Evolutionary conservation across 1,140 invertebrate genomes (phyloP).

Genomic region (Chionoecetes opilio): DNA sequence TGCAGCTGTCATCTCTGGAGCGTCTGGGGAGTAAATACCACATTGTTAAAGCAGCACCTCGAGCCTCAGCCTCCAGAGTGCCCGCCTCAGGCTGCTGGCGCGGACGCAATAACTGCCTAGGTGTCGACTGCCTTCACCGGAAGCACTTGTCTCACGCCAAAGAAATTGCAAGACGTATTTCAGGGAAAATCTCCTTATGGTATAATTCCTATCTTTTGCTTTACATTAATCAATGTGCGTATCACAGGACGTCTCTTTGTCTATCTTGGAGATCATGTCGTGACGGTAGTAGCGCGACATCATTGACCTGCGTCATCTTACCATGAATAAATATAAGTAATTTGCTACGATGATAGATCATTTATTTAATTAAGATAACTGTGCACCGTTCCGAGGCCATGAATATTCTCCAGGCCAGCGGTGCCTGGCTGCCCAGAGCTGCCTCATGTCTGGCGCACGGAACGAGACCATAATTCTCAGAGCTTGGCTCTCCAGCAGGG

Average conservation of each 20-base stretch:
- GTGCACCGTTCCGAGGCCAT: no score
- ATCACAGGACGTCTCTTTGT: neutral
- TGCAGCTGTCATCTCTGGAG: neutral
- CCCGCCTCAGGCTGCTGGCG: neutral
- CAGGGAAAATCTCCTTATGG: neutral
- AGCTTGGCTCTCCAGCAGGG: no score
- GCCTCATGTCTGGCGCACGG: no score
- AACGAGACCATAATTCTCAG: no score
- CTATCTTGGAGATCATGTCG: no score
- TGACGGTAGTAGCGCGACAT: no score
- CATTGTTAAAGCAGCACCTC: neutral
- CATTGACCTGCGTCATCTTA: no score
- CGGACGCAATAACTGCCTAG: neutral
- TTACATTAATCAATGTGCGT: neutral
- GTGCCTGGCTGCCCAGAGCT: no score
- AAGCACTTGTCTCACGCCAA: neutral
- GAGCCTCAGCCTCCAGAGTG: slow-evolving; percentile 1
- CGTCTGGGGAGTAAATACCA: slow-evolving; percentile 18
- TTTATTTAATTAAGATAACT: no score
- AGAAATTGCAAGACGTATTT: neutral
- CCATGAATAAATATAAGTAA: no score
- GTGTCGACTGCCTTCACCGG: neutral
- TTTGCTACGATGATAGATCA: no score
- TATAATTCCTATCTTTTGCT: neutral
- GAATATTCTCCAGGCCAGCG: no score